Evolutionary conservation across 2,797 vertebrate genomes (phyloP), one percentile per base, ranked within the genome.

Genomic region (Fundulus diaphanus): DNA sequence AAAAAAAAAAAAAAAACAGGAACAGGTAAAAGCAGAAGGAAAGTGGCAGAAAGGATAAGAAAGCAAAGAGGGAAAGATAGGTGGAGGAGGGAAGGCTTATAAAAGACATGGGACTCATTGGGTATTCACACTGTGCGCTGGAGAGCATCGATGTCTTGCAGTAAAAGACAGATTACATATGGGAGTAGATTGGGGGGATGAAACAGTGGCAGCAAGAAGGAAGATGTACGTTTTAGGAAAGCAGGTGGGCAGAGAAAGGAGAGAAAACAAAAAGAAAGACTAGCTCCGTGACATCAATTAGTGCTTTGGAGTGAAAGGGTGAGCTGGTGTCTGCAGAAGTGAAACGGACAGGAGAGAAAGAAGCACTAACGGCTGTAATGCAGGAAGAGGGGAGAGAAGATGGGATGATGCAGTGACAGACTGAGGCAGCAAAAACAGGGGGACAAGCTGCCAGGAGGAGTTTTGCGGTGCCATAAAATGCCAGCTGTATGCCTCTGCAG

Each of bases 401-500:
- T 54, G 54, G 61, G 37, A 33, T 22, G 33, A 63, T 4, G 33
- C 54, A 72, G 40, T 6, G 68, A 76, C 67, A 79, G 73, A 84
- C 81, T 68, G 70, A 72, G 37, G 61, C 33, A 76, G 70, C 66
- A 57, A 33, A 72, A 54, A 56, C 27, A 74, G 33, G 18, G 37
- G 77, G 72, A 77, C 44, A 70, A 75, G 56, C 66, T 72, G 81
- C 68, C 80, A 82, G 72, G 52, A 82, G 71, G 78, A 81, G 77
- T 74, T 85, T 63, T 77, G 85, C 31, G 40, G 87, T 74, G 76
- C 84, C 79, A 86, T 94, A 92, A 94, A 93, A 87, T 65, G 88
- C 82, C 90, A 94, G 90, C 87, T 90, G 91, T 80, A 90, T 81
- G 72, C 85, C 87, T 72, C 86, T 83, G 89, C 86, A 86, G 88